phyloP scores from a whole-genome alignment of 2,113 vertebrate genomes.

The Mastomys natalensis region DNA sequence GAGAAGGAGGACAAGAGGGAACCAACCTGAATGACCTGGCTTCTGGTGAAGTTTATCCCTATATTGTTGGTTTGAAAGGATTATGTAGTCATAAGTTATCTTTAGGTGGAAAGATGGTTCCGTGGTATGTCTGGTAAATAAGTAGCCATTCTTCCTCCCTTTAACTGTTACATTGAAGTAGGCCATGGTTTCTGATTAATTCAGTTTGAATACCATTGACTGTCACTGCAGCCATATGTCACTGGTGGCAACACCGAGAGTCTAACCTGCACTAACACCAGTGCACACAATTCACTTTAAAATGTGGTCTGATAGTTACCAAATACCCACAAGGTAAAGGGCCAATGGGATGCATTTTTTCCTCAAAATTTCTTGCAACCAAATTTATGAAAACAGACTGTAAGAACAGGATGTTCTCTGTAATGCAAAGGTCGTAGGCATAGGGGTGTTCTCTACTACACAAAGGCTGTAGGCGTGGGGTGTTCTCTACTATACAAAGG shows the following conservation, averaged over 20 bases:
- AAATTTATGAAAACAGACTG: conserved; percentile 70
- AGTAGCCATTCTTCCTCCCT: conserved; percentile 84
- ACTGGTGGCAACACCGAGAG: conserved; percentile 86
- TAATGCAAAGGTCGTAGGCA: conserved; percentile 40
- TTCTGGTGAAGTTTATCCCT: conserved; percentile 83
- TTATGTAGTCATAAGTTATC: conserved; percentile 89
- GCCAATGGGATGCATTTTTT: conserved; percentile 74
- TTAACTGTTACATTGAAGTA: conserved; percentile 88
- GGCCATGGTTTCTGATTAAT: conserved; percentile 89
- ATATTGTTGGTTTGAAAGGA: conserved; percentile 87
- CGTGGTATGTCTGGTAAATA: conserved; percentile 90
- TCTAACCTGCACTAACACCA: conserved; percentile 88
- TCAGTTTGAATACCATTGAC: conserved; percentile 88
- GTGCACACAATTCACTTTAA: conserved; percentile 86
- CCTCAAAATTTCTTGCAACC: conserved; percentile 77
- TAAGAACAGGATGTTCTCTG: not conserved
- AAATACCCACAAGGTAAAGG: conserved; percentile 82
- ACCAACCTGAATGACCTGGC: conserved; percentile 80
- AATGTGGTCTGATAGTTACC: conserved; percentile 83
- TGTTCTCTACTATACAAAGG: not conserved
- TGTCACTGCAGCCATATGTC: conserved; percentile 87
- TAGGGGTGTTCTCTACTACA: not conserved
- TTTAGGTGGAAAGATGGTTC: conserved; percentile 87
- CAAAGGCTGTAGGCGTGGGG: not conserved
- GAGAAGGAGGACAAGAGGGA: conserved; percentile 82